These are phyloP conservation scores for Pyralis farinalis DNA, from an alignment of 2,888 invertebrate species.

Conservation along the genomic window DNA sequence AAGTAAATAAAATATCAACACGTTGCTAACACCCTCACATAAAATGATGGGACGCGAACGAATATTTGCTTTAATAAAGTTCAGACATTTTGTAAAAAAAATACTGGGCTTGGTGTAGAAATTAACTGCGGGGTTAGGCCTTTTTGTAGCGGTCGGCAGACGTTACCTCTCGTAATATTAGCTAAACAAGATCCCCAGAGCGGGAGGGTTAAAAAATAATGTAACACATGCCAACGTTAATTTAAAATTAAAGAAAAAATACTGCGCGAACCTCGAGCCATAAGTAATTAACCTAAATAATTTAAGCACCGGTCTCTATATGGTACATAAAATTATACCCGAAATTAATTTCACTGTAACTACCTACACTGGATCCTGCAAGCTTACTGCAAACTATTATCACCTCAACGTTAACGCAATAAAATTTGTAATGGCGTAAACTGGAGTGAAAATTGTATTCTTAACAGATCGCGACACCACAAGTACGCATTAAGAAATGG, in stretches of 20 bases:
- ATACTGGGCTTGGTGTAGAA: constrained; percentile 46
- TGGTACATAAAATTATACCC: constrained; percentile 31
- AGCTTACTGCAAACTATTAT: constrained; percentile 11
- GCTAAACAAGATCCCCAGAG: constrained; percentile 50
- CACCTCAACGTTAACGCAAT: constrained; percentile 13
- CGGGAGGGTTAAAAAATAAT: constrained; percentile 51
- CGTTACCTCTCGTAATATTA: constrained; percentile 46
- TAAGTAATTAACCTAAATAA: constrained; percentile 44
- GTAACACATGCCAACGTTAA: constrained; percentile 57
- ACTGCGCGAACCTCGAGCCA: constrained; percentile 32
- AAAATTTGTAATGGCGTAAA: constrained; percentile 10
- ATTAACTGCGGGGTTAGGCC: constrained; percentile 63
- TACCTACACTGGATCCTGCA: background rate
- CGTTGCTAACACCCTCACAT: constrained; percentile 54
- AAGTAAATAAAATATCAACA: constrained; percentile 76
- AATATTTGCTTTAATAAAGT: constrained; percentile 69
- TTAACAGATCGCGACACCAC: constrained; percentile 16
- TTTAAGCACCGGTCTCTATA: constrained; percentile 31
- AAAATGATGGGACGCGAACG: constrained; percentile 54
- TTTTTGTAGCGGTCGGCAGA: constrained; percentile 45
- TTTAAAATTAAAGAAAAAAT: constrained; percentile 62
- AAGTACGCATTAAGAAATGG: constrained; percentile 29
- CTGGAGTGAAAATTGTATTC: constrained; percentile 9
- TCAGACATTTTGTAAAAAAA: constrained; percentile 59
- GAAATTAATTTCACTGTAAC: constrained; percentile 22